Evolutionary conservation across 2,888 invertebrate genomes (phyloP).

Genomic region (Notocelia uddmanniana): DNA sequence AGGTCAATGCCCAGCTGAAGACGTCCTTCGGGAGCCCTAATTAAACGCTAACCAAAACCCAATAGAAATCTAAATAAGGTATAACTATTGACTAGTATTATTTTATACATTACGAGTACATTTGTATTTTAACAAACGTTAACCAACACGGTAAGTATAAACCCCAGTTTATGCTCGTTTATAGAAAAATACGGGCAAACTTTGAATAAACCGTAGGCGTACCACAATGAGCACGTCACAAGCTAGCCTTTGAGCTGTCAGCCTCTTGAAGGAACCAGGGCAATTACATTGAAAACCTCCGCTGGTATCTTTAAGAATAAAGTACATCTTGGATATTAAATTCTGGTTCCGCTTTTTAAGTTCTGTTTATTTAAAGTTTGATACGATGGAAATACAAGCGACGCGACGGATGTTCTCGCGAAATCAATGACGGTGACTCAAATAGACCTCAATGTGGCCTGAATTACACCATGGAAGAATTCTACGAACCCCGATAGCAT

Average conservation of each 20-base stretch:
- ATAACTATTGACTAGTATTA: too few relatives aligned
- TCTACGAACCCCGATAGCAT: too few relatives aligned
- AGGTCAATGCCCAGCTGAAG: too few relatives aligned
- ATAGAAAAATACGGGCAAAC: constrained; percentile 74
- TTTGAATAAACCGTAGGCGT: constrained; percentile 84
- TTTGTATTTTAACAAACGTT: constrained; percentile 13
- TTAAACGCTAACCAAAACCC: not conserved
- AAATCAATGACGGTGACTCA: not conserved
- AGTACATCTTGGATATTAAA: constrained; percentile 39
- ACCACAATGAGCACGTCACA: constrained; percentile 83
- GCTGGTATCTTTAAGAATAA: constrained; percentile 77
- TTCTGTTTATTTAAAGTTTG: constrained; percentile 18
- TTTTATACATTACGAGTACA: not conserved
- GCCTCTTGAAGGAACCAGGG: constrained; percentile 81
- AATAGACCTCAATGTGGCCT: not conserved
- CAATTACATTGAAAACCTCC: constrained; percentile 84
- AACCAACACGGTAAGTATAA: constrained; percentile 51
- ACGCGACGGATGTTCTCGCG: not conserved
- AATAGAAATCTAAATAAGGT: not conserved
- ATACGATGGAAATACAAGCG: not conserved
- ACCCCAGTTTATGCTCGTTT: constrained; percentile 61
- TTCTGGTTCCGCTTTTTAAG: constrained; percentile 33
- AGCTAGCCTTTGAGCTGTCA: constrained; percentile 84
- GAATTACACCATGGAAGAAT: too few relatives aligned
- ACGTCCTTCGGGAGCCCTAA: too few relatives aligned